A percentile compares a stretch with the other conserved stretches of the same genome.
These are phyloP conservation scores for Pomatorhinus ruficollis DNA, from an alignment of 2,113 vertebrate species.

Conservation along the genomic window DNA sequence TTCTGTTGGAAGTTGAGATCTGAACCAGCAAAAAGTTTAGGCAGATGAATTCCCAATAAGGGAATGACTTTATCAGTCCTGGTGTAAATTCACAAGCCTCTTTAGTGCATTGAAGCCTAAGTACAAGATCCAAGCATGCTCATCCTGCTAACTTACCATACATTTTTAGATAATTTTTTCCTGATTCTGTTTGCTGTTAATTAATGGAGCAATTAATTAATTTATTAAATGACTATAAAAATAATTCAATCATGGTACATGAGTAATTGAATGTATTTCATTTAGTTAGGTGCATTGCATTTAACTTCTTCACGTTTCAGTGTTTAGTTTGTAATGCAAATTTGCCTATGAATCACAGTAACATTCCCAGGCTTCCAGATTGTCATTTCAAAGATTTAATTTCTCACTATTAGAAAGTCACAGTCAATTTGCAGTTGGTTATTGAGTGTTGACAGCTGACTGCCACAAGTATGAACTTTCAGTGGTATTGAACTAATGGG, in stretches of 20 bases:
- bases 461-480: constrained; percentile 7
- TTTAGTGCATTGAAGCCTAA: background rate
- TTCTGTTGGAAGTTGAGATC: background rate
- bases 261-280: background rate
- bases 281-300: background rate
- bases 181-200: background rate
- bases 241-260: background rate
- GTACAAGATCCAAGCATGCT: background rate
- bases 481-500: background rate
- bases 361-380: background rate
- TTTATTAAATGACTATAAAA: constrained; percentile 2
- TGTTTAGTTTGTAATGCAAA: background rate
- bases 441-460: constrained; percentile 8
- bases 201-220: background rate
- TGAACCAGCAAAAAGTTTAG: background rate
- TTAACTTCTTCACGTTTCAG: background rate
- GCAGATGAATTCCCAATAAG: background rate
- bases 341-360: background rate
- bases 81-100: background rate
- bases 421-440: constrained; percentile 10
- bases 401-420: constrained; percentile 18
- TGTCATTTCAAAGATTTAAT: constrained; percentile 18
- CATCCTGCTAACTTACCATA: background rate
- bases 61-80: background rate
- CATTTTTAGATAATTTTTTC: background rate